phyloP scores from a whole-genome alignment of 37 sponge, comb jelly and placozoan genomes.

The Beroe forskalii region DNA sequence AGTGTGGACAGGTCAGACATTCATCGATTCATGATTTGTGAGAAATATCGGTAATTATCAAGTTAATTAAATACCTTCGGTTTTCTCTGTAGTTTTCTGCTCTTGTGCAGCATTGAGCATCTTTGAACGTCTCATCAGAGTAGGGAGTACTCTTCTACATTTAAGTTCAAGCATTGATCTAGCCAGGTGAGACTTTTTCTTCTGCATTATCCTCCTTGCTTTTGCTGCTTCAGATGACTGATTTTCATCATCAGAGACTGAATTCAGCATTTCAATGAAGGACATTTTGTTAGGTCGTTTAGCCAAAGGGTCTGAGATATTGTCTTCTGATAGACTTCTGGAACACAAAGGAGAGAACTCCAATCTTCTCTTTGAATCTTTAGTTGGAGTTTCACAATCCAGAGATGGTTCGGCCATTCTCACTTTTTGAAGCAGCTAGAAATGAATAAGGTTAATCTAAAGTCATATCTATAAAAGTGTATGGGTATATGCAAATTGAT shows the following conservation, averaged over 20 bases:
- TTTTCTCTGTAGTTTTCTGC: not conserved
- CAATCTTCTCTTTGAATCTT: constrained; percentile 11
- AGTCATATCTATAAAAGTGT: too few species aligned
- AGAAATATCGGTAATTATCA: too few species aligned
- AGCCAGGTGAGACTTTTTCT: constrained; percentile 20
- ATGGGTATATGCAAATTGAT: too few species aligned
- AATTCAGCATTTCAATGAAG: constrained; percentile 25
- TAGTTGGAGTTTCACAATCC: not conserved
- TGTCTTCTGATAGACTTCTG: constrained; percentile 3
- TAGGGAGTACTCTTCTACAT: constrained; percentile 44
- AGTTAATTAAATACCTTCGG: not conserved
- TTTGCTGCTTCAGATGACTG: not conserved
- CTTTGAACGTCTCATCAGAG: not conserved
- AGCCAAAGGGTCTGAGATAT: not conserved
- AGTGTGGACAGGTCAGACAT: too few species aligned
- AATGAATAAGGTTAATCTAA: too few species aligned
- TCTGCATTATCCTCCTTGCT: constrained; percentile 4
- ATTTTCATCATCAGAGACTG: constrained; percentile 7
- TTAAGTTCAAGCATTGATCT: constrained; percentile 1
- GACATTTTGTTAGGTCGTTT: not conserved
- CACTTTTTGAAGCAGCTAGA: too few species aligned
- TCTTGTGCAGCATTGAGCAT: not conserved
- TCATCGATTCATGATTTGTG: too few species aligned
- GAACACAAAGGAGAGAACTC: constrained; percentile 43
- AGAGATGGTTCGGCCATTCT: not conserved